Evolutionary conservation across 1,140 invertebrate species (phyloP).

Genomic region (Microplitis mediator): DNA sequence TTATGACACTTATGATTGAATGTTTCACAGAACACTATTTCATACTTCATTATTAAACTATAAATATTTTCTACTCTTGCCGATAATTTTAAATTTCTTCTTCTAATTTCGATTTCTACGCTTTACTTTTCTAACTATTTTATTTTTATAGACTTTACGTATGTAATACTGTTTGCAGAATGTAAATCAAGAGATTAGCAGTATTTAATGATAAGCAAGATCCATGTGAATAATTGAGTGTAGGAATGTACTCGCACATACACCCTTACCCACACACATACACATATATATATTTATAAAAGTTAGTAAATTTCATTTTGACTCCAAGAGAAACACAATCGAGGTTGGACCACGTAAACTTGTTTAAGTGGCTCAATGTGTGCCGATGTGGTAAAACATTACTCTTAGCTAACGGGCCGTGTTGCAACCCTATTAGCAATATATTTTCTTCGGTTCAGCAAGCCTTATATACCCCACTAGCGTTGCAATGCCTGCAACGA

Average conservation of each 20-base stretch:
- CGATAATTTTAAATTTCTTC: too few species aligned
- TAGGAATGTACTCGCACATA: background rate
- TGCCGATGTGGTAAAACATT: conserved; percentile 47
- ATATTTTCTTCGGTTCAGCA: conserved; percentile 49
- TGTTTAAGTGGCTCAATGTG: conserved; percentile 50
- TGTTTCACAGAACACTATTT: too few species aligned
- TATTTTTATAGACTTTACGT: too few species aligned
- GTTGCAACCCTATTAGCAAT: conserved; percentile 54
- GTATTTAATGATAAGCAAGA: too few species aligned
- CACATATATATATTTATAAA: background rate
- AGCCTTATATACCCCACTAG: conserved; percentile 31
- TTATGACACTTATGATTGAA: too few species aligned
- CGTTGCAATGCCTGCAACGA: conserved; percentile 30
- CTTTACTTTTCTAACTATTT: too few species aligned
- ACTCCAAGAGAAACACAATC: background rate
- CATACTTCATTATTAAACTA: too few species aligned
- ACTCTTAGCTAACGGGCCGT: conserved; percentile 51
- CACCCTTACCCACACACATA: background rate
- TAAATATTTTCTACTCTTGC: too few species aligned
- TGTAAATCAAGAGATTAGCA: too few species aligned
- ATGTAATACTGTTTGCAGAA: too few species aligned
- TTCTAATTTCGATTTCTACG: too few species aligned
- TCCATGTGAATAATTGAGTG: background rate
- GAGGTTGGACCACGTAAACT: conserved; percentile 23
- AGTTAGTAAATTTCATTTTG: conserved; percentile 14